Evolutionary conservation across 1,140 invertebrate species (phyloP), one percentile per base, ranked within the genome.

Genomic region (Arctopsyche grandis): DNA sequence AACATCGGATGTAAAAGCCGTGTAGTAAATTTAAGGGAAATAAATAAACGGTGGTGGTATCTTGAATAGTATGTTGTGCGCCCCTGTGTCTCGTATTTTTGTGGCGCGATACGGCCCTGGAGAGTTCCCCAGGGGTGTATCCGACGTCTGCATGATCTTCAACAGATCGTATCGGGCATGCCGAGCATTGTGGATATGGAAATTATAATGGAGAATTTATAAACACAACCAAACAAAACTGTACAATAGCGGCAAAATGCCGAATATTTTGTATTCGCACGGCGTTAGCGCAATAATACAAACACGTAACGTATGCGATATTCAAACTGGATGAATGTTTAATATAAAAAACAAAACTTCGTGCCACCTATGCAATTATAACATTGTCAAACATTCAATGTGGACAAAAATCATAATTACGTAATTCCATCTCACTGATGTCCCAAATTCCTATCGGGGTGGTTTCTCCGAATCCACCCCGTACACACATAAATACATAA

Each of bases 161-260:
- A 22, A 16, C 69, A n/a, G 69, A 71, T 71, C 24, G 69, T 44
- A 44, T 44, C 24, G 38, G 38, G 29, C 69, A 71, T 71, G 69
- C 21, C 21, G 14, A 26, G 73, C 44, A 75, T 75, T 38, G 38
- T 60, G n/a, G 44, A 75, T 75, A 75, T 75, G 73, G 29, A 75
- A 75, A 69, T 69, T 43, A 69, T 60, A 43, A 69, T 69, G 29
- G 66, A 29, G 66, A 69, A 29, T 69, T 69, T 69, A 69, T 38
- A 69, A 43, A 16, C 29, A 29, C 0, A 19, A 38, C 66, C 29
- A 21, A 1, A 9, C n/a, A 21, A 60, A 60, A 19, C 12, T 19
- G 56, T 60, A 19, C 16, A 19, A 19, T 16, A 21, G 9, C 21
- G 56, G 16, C 56, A 1, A 52, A 14, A 52, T 16, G 10, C 48